Base-by-base conservation (phyloP, 2,888 invertebrate genomes). In the Oasisia sp. region DNA sequence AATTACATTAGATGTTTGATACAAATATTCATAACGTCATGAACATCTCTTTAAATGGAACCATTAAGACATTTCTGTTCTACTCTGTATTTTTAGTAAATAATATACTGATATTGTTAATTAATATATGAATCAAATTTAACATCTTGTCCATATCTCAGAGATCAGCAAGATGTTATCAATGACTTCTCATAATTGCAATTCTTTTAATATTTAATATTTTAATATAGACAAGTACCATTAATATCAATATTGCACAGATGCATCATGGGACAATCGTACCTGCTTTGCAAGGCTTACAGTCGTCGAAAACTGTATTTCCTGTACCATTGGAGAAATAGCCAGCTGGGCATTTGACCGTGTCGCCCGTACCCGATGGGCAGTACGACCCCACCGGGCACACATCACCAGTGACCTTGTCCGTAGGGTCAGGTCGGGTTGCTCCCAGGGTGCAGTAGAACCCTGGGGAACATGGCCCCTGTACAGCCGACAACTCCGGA, bases 381-480 rank as follows among this genome's bases (percentile, higher is more conserved):
- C 96, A 96, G 94, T 95, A 96, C 93, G 94, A 93, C 32, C 96
- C 96, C n/a, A 91, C 91, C 1, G 95, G 94, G 92, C 96, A 96
- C 14, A 94, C 94, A 74, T 94, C 95, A 32, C 96, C 96, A 4
- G 95, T 95, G n/a, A 93, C 93, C 90, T 95, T 95, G 94, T 89
- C 94, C 94, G 50, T 95, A 94, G n/a, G 95, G 93, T 92, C 94
- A 91, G 93, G 92, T 32, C 92, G 56, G 11, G 93, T 93, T 0
- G 96, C 95, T 7, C 94, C 94, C 12, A 93, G 93, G 9, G 94
- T 94, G 92, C 96, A 96, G 94, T 94, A 96, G 93, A 95, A 95
- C 1, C 96, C 96, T 19, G 95, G 95, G 44, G 90, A 92, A 94
- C 96, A 96, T 19, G 94, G 93, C 9, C 94, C 95, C n/a, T 95